phyloP scores from a whole-genome alignment of 2,797 vertebrate species.

The Eutrigla gurnardus region DNA sequence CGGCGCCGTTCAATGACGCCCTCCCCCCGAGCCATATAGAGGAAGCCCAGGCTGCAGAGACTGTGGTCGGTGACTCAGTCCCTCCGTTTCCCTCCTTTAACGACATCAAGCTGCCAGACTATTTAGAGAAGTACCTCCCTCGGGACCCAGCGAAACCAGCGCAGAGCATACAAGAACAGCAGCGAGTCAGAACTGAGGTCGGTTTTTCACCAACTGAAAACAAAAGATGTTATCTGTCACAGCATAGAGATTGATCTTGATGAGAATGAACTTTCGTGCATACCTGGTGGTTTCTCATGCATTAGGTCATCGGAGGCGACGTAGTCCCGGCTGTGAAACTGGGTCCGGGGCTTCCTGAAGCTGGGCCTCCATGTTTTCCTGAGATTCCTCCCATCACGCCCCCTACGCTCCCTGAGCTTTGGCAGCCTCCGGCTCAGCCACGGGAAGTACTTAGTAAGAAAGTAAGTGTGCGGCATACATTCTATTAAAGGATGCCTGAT shows the following conservation, averaged over 20 bases:
- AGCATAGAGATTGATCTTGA: background rate
- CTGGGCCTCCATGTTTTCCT: conserved; percentile 48
- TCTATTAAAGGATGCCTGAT: background rate
- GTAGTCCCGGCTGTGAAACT: conserved; percentile 37
- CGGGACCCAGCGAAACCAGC: conserved; percentile 75
- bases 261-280: background rate
- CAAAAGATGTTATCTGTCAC: background rate
- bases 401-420: conserved; percentile 24
- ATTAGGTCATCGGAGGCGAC: conserved; percentile 55
- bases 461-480: conserved; percentile 61
- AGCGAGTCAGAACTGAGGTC: conserved; percentile 70
- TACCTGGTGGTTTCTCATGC: conserved; percentile 19
- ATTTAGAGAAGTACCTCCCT: conserved; percentile 87
- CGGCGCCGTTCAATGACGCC: conserved; percentile 35
- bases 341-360: conserved; percentile 35
- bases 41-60: conserved; percentile 52
- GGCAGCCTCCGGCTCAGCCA: conserved; percentile 39
- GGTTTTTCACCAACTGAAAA: conserved; percentile 43
- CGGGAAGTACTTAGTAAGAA: conserved; percentile 31
- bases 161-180: conserved; percentile 68
- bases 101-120: conserved; percentile 84
- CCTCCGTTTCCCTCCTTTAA: conserved; percentile 83
- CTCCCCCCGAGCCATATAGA: conserved; percentile 23
- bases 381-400: conserved; percentile 47
- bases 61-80: conserved; percentile 73